A percentile compares a stretch with the other conserved stretches of the same genome.
These are phyloP conservation scores for Passer domesticus DNA, from an alignment of 2,113 vertebrate genomes.

Conservation along the genomic window DNA sequence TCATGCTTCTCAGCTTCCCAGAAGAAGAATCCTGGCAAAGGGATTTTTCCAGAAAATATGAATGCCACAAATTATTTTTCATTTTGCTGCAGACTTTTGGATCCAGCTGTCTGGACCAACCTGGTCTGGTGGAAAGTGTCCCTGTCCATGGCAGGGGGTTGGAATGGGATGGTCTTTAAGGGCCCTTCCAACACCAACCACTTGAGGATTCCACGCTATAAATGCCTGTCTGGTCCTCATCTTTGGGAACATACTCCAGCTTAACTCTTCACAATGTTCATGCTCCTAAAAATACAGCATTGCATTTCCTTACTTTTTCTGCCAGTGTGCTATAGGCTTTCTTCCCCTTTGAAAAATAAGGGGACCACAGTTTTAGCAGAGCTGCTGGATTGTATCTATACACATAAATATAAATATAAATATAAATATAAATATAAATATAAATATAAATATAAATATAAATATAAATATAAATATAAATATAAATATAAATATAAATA, in stretches of 20 bases:
- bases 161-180: not conserved
- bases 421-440: too few species aligned
- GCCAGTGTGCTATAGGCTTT: not conserved
- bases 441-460: not conserved
- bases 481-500: not conserved
- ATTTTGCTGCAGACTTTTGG: not conserved
- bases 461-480: not conserved
- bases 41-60: too few species aligned
- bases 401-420: not conserved
- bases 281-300: rapidly evolving
- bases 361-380: not conserved
- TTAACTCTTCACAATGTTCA: not conserved
- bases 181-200: not conserved
- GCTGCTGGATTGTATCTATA: too few species aligned
- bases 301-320: not conserved
- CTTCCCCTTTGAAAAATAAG: not conserved
- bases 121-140: not conserved
- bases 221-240: not conserved
- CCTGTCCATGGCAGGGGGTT: not conserved
- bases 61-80: not conserved
- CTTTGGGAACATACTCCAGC: not conserved
- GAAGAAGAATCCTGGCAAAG: too few species aligned
- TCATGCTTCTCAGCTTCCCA: too few species aligned
- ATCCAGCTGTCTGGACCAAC: not conserved
- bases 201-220: not conserved